Evolutionary conservation across 2,113 vertebrate species (phyloP).

Genomic region (Neomonachus schauinslandi): DNA sequence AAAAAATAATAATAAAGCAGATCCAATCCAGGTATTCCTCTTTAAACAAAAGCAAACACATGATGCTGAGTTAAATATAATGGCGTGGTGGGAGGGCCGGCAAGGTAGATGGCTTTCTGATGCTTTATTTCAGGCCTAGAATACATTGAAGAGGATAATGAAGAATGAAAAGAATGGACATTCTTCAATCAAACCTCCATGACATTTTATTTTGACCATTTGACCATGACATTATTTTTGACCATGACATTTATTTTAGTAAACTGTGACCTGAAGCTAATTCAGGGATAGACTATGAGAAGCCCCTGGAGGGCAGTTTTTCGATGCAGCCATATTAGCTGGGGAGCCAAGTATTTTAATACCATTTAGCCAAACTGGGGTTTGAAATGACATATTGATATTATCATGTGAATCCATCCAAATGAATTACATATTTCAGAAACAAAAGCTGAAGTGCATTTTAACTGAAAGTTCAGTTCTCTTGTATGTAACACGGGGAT

Average conservation of each 20-base stretch:
- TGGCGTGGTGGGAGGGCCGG: background rate
- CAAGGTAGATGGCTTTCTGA: background rate
- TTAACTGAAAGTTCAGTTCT: background rate
- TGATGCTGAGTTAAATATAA: background rate
- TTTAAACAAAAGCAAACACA: background rate
- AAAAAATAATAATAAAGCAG: background rate
- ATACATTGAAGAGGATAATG: background rate
- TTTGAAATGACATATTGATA: background rate
- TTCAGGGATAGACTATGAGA: background rate
- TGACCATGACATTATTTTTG: background rate
- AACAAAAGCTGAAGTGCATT: background rate
- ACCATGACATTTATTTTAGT: background rate
- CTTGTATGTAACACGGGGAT: background rate
- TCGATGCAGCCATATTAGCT: background rate
- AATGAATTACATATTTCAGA: background rate
- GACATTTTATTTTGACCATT: background rate
- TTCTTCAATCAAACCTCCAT: background rate
- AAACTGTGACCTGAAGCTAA: slow-evolving; percentile 38
- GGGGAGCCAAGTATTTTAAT: background rate
- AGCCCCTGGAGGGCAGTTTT: background rate
- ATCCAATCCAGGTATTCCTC: background rate
- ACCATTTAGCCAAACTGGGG: background rate
- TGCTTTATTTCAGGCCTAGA: background rate
- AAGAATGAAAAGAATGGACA: background rate
- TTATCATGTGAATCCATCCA: background rate